Percentiles rank a stretch among this genome's conserved stretches.
Evolutionary conservation across 2,113 vertebrate species (phyloP).

Genomic region (Cacatua alba): DNA sequence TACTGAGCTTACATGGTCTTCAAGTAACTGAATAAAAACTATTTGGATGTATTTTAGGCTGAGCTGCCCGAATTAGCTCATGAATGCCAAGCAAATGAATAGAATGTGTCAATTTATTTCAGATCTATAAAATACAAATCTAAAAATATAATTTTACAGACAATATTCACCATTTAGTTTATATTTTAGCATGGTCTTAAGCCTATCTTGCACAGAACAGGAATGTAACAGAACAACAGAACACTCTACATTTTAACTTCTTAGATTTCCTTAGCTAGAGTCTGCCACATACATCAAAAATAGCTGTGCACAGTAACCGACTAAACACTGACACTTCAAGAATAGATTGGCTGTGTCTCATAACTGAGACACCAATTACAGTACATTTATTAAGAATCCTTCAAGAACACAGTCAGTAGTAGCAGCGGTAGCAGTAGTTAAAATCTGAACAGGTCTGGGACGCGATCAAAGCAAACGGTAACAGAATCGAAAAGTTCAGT

Average conservation of each 20-base stretch:
- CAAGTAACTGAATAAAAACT: neutral
- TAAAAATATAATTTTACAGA: constrained; percentile 29
- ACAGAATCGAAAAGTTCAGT: constrained; percentile 23
- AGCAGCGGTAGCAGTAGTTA: constrained; percentile 17
- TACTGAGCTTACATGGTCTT: neutral
- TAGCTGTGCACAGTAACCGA: neutral
- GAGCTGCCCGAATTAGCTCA: neutral
- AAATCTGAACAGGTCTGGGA: constrained; percentile 2
- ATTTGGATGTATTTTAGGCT: neutral
- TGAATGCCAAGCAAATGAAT: neutral
- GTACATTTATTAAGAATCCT: constrained; percentile 51
- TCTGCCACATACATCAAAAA: constrained; percentile 4
- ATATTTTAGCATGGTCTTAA: neutral
- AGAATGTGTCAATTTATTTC: constrained; percentile 51
- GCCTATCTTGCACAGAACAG: neutral
- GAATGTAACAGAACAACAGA: constrained; percentile 9
- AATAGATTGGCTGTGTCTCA: neutral
- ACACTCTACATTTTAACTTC: neutral
- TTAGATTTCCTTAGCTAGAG: neutral
- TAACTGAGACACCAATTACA: constrained; percentile 55
- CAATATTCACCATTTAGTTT: neutral
- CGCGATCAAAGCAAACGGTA: constrained; percentile 32
- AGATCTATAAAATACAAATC: constrained; percentile 30
- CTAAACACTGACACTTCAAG: neutral
- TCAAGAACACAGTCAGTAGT: constrained; percentile 36